Conservation (phyloP, 2,797 vertebrate species). For the Rachycentron canadum region DNA sequence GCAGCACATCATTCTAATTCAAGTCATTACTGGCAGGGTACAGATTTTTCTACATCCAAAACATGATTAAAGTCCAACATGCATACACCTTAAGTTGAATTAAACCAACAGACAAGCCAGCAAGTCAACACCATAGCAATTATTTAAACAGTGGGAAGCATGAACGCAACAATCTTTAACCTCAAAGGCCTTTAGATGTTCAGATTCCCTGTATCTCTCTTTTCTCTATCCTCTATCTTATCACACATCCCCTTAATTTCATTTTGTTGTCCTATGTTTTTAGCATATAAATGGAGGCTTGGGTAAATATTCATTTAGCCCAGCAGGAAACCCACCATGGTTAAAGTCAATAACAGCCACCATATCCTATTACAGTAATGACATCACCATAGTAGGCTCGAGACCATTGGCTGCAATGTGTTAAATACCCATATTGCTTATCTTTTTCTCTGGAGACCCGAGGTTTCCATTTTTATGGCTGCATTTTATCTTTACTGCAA, state of each 20-base stretch:
- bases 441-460: constrained; percentile 16
- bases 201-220: neutral
- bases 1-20: constrained; percentile 20
- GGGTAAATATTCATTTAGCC: constrained; percentile 68
- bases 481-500: constrained; percentile 50
- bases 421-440: constrained; percentile 24
- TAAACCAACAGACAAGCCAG: constrained; percentile 19
- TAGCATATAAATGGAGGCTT: constrained; percentile 59
- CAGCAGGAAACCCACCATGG: constrained; percentile 59
- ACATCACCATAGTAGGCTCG: constrained; percentile 40
- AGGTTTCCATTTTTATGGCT: constrained; percentile 28
- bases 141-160: constrained; percentile 19
- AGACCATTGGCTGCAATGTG: constrained; percentile 36
- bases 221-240: neutral
- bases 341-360: constrained; percentile 58
- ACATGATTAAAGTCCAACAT: constrained; percentile 14
- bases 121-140: constrained; percentile 11
- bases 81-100: constrained; percentile 2
- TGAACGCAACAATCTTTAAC: neutral
- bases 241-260: constrained; percentile 8
- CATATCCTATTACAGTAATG: constrained; percentile 61
- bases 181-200: neutral
- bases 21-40: constrained; percentile 23
- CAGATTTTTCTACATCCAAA: constrained; percentile 11
- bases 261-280: constrained; percentile 43